Conservation (phyloP, 2,113 vertebrate genomes). For the Limnothrissa miodon region DNA sequence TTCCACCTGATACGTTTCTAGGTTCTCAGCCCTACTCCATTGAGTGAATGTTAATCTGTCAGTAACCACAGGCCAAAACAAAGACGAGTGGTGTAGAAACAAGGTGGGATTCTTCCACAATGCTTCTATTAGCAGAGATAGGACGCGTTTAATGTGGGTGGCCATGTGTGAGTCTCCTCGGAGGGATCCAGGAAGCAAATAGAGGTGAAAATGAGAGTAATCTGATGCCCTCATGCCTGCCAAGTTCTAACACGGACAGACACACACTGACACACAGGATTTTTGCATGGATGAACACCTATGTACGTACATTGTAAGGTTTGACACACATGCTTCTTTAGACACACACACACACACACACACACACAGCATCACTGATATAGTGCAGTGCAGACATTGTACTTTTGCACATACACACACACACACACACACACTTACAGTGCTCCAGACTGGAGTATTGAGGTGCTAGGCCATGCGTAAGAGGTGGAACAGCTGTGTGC, state of each 20-base stretch:
- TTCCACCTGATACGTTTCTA: no score
- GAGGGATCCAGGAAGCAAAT: neutral
- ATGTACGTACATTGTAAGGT: neutral
- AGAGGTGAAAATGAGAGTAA: neutral
- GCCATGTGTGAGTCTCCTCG: neutral
- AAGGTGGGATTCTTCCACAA: no score
- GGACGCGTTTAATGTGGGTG: neutral
- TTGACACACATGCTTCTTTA: neutral
- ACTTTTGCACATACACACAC: neutral
- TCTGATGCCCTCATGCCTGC: neutral
- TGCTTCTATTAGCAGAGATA: neutral
- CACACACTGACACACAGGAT: neutral
- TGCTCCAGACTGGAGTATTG: neutral
- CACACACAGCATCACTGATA: neutral
- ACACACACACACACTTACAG: neutral
- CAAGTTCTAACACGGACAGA: neutral
- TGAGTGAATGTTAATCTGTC: no score
- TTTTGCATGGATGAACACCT: neutral
- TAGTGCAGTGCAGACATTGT: no score
- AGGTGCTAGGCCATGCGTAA: constrained; percentile 32
- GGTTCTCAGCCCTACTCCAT: no score
- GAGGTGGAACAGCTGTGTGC: constrained; percentile 46
- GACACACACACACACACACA: neutral
- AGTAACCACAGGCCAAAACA: no score
- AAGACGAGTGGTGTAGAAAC: no score